Evolutionary conservation across 2,888 invertebrate genomes (phyloP), one percentile per base, ranked within the genome.

Genomic region (Cybosia mesomella): DNA sequence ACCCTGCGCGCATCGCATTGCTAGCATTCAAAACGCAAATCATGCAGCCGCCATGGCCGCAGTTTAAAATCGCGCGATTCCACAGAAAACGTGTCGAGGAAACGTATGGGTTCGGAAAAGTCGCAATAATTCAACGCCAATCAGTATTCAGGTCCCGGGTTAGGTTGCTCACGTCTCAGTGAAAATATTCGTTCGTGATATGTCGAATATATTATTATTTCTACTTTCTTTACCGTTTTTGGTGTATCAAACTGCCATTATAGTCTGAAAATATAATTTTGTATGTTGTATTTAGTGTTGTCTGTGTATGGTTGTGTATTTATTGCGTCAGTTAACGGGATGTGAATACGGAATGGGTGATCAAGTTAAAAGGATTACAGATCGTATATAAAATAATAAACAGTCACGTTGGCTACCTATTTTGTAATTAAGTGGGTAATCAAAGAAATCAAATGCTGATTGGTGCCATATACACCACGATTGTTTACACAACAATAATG

Each of bases 191-290:
- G 85, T 85, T 86, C 85, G 86, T 87, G 87, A 84, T 82, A 85
- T 82, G 82, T 88, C 87, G 88, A 90, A 89, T 88, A 84, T 88
- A 84, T 85, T 91, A 91, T 88, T 88, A 88, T 85, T 81, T 77
- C 72, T 80, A 88, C 94, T 94, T 94, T 94, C 94, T 92, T 90
- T 81, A 75, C 90, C 90, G 79, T 88, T 91, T 92, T 89, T 74
- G 91, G 87, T 82, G 76, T 82, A 76, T 73, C 72, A 74, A 87
- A 83, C 78, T 79, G 76, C 76, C 80, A 83, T 87, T 87, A 85
- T 83, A 83, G 80, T 83, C 76, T 75, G 79, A 85, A 89, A 90
- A 86, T 83, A 83, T 76, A 70, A 81, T 85, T 86, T 84, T 83
- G 76, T 73, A 66, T 34, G 60, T 74, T 72, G 67, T 24, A 64